Conservation (phyloP, 1,140 invertebrate species). For the Apis dorsata region DNA sequence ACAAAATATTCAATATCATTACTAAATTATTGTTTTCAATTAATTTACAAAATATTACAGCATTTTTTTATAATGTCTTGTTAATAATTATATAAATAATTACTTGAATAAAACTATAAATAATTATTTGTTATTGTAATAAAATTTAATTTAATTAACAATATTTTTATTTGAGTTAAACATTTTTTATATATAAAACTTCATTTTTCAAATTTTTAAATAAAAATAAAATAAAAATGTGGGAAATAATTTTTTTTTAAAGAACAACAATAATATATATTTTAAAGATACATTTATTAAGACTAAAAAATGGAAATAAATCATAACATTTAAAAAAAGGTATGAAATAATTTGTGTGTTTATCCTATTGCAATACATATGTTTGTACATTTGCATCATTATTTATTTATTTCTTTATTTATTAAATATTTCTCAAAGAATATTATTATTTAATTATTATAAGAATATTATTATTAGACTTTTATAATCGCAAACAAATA, state of each 20-base stretch:
- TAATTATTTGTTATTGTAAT: not conserved
- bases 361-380: conserved; percentile 56
- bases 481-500: not conserved
- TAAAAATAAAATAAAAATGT: not conserved
- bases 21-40: not conserved
- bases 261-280: conserved; percentile 14
- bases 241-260: not conserved
- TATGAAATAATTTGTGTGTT: conserved; percentile 37
- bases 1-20: not conserved
- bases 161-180: not conserved
- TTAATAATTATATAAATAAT: too few species aligned
- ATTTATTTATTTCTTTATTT: conserved; percentile 42
- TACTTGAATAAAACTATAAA: not conserved
- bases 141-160: not conserved
- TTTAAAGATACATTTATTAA: conserved; percentile 70
- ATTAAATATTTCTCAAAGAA: conserved; percentile 43
- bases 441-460: not conserved
- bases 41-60: not conserved
- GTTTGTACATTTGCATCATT: conserved; percentile 64
- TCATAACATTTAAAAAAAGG: conserved; percentile 65
- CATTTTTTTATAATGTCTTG: not conserved
- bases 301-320: conserved; percentile 70
- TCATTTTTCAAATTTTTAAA: not conserved
- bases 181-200: not conserved
- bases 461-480: not conserved